A percentile compares a stretch with the other conserved stretches of the same genome.
phyloP scores from a whole-genome alignment of 2,888 invertebrate genomes.

The Anorthoa munda region DNA sequence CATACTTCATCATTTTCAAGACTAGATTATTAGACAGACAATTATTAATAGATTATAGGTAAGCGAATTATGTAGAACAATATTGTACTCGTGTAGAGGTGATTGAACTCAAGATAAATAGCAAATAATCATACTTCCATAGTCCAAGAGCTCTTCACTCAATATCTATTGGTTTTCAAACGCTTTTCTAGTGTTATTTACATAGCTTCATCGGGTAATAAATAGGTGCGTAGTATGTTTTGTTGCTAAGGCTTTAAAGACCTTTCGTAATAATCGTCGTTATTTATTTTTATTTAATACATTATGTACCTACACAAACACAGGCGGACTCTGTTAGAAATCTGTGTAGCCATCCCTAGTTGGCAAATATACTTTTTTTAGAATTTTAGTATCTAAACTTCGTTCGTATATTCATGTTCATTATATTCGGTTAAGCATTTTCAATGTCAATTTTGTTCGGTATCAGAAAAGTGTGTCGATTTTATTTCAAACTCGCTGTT shows the following conservation, averaged over 20 bases:
- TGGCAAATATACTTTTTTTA: neutral
- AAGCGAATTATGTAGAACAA: slow-evolving; percentile 76
- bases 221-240: neutral
- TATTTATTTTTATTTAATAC: neutral
- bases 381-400: slow-evolving; percentile 11
- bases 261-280: neutral
- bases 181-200: slow-evolving; percentile 14
- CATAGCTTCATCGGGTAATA: neutral
- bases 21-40: slow-evolving; percentile 42
- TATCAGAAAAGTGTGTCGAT: neutral
- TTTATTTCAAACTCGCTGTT: slow-evolving; percentile 1
- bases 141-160: slow-evolving; percentile 33
- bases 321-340: neutral
- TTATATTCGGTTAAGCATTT: slow-evolving; percentile 6
- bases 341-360: neutral
- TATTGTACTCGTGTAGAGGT: slow-evolving; percentile 75
- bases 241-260: slow-evolving; percentile 2
- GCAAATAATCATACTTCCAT: slow-evolving; percentile 30
- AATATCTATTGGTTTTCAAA: slow-evolving; percentile 23
- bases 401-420: neutral
- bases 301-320: too few relatives aligned
- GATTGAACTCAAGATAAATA: slow-evolving; percentile 75
- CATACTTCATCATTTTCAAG: slow-evolving; percentile 22
- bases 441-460: neutral
- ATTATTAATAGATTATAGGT: slow-evolving; percentile 52